Evolutionary conservation across 1,140 invertebrate species (phyloP).

Genomic region (Neodiprion virginianus): DNA sequence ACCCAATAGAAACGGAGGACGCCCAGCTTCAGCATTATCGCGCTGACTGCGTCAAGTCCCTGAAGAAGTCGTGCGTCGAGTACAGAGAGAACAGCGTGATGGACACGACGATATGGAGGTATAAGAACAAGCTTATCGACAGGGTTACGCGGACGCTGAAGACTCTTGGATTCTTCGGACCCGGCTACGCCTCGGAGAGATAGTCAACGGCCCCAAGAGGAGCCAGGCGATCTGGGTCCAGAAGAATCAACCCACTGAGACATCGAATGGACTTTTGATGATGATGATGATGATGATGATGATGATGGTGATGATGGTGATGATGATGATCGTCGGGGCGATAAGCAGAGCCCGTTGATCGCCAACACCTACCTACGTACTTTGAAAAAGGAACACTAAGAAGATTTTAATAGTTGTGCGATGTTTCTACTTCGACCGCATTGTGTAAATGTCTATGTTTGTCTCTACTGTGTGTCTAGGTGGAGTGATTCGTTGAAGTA

Average conservation of each 20-base stretch:
- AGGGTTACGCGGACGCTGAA: slow-evolving; percentile 74
- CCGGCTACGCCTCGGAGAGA: slow-evolving; percentile 37
- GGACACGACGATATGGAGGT: slow-evolving; percentile 89
- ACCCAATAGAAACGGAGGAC: slow-evolving; percentile 80
- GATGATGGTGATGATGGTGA: background rate
- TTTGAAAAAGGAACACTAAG: too few relatives aligned
- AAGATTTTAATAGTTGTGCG: too few relatives aligned
- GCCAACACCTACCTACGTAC: too few relatives aligned
- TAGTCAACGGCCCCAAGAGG: background rate
- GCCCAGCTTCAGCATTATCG: slow-evolving; percentile 94
- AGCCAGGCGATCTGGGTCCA: background rate
- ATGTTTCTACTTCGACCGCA: too few relatives aligned
- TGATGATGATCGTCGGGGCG: too few relatives aligned
- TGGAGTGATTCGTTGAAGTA: too few relatives aligned
- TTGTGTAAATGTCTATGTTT: too few relatives aligned
- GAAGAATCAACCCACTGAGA: background rate
- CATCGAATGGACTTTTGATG: background rate
- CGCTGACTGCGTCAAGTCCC: slow-evolving; percentile 87
- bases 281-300: background rate
- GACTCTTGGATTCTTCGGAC: slow-evolving; percentile 75
- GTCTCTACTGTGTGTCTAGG: too few relatives aligned
- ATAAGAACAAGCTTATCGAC: slow-evolving; percentile 76
- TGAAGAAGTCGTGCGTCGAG: slow-evolving; percentile 86
- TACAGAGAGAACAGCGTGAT: slow-evolving; percentile 82
- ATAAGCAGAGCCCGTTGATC: too few relatives aligned